Percentiles rank a stretch among this genome's conserved stretches.
These are phyloP conservation scores for Micromys minutus DNA, from an alignment of 2,113 vertebrate species.

Conservation along the genomic window DNA sequence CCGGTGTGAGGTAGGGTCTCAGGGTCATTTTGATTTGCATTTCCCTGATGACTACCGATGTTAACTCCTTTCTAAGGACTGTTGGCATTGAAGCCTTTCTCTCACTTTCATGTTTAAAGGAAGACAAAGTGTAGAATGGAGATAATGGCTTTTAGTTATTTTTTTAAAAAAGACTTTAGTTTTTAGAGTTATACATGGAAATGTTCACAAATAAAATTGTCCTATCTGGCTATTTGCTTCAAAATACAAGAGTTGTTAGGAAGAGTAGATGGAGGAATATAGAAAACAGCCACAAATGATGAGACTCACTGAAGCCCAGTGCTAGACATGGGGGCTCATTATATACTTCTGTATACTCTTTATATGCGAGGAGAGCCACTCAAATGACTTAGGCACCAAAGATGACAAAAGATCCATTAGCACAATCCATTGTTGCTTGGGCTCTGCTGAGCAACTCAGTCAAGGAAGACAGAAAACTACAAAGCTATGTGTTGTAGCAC, in stretches of 20 bases:
- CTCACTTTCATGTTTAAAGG: background rate
- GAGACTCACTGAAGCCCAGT: background rate
- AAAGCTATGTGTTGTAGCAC: no score
- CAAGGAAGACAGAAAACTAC: background rate
- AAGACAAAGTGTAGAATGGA: background rate
- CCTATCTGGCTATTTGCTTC: background rate
- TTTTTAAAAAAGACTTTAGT: background rate
- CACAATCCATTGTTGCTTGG: background rate
- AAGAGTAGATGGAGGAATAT: background rate
- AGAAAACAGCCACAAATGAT: background rate
- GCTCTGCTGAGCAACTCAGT: background rate
- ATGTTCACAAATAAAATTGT: conserved; percentile 29
- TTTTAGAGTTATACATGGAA: background rate
- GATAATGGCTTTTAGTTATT: background rate
- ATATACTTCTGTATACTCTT: background rate
- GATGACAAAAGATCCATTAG: background rate
- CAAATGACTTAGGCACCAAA: background rate
- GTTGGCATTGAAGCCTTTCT: background rate
- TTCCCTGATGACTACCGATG: no score
- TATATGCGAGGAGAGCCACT: background rate
- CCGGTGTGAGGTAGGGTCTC: no score
- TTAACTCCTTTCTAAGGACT: background rate
- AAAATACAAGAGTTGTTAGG: conserved; percentile 29
- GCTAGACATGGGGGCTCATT: background rate
- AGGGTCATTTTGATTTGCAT: no score